Base-by-base conservation (phyloP, 2,797 vertebrate genomes). In the Periophthalmus magnuspinnatus region DNA sequence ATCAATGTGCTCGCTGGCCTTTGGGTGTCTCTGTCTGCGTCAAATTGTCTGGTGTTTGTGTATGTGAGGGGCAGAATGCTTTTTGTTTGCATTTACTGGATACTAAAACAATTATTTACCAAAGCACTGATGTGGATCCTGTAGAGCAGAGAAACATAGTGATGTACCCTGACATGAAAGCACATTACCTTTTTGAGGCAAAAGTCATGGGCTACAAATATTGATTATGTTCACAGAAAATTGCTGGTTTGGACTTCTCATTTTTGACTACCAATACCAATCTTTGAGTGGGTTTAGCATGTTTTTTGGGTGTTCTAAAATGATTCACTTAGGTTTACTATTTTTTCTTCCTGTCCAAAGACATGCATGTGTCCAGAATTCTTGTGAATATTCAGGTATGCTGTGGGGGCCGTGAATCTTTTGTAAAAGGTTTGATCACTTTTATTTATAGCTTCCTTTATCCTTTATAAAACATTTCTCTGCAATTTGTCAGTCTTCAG, bases 1-100 rank as follows among this genome's bases (percentile, higher is more conserved):
- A 89, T 86, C 85, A 91, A 90, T 91, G 80, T 63, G 77, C 63
- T 78, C 63, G 68, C 79, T 82, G 75, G 80, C 84, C 55, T 57
- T 86, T 88, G 71, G 71, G 70, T 73, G 77, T 79, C 75, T 77
- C 69, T 77, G 71, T 85, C 79, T 72, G 68, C 70, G 75, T 79
- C 68, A 79, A 80, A 81, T 72, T 64, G 61, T 74, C 60, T 77
- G 34, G 74, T 21, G 48, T 34, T 52, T 63, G 38, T 76, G 52
- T 63, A 19, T 68, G 8, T 72, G 57, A 76, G 54, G 61, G 47
- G 60, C 28, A 2, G 38, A 6, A n/a, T 68, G 45, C 22, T 58
- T 74, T 60, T 47, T 69, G 59, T 73, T 78, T 74, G 9, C 32
- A 68, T 65, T 71, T 50, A 14, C 22, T 47, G 69, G 48, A 52